phyloP scores from a whole-genome alignment of 2,797 vertebrate species.

The Muraenolepis orangiensis region DNA sequence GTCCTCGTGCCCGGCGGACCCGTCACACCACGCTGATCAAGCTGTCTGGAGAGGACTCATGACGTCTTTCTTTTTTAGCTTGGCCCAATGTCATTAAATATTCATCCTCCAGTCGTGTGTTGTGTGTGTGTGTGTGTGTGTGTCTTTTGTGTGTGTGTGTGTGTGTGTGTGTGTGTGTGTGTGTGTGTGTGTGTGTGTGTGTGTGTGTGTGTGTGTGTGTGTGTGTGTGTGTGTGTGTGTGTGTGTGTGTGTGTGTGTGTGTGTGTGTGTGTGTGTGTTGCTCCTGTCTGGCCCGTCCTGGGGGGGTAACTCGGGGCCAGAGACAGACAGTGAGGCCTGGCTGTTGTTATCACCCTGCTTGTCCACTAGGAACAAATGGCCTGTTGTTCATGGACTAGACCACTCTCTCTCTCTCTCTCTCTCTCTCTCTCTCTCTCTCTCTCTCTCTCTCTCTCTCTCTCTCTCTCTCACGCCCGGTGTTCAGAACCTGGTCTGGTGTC shows the following conservation, averaged over 20 bases:
- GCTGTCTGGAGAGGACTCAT: slow-evolving; percentile 33
- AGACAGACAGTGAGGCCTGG: slow-evolving; percentile 48
- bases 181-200: slow-evolving; percentile 11
- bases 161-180: not conserved
- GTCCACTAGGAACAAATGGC: slow-evolving; percentile 50
- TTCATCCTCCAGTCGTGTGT: slow-evolving; percentile 14
- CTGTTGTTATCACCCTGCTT: slow-evolving; percentile 50
- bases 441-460: not conserved
- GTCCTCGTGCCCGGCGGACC: slow-evolving; percentile 18
- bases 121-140: not conserved
- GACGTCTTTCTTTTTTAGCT: slow-evolving; percentile 12
- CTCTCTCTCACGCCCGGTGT: slow-evolving; percentile 18
- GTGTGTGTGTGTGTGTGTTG: slow-evolving; percentile 13
- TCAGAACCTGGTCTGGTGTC: slow-evolving; percentile 30
- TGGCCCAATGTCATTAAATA: slow-evolving; percentile 42
- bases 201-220: not conserved
- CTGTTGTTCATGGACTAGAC: slow-evolving; percentile 46
- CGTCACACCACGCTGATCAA: slow-evolving; percentile 10
- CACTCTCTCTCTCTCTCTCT: slow-evolving; percentile 32
- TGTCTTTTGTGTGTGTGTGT: not conserved
- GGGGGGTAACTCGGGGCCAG: slow-evolving; percentile 36
- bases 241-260: not conserved
- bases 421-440: slow-evolving; percentile 35
- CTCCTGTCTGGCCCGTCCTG: slow-evolving; percentile 32
- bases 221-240: not conserved